These are phyloP conservation scores for Melospiza melodia DNA, from an alignment of 2,113 vertebrate species.

Conservation along the genomic window DNA sequence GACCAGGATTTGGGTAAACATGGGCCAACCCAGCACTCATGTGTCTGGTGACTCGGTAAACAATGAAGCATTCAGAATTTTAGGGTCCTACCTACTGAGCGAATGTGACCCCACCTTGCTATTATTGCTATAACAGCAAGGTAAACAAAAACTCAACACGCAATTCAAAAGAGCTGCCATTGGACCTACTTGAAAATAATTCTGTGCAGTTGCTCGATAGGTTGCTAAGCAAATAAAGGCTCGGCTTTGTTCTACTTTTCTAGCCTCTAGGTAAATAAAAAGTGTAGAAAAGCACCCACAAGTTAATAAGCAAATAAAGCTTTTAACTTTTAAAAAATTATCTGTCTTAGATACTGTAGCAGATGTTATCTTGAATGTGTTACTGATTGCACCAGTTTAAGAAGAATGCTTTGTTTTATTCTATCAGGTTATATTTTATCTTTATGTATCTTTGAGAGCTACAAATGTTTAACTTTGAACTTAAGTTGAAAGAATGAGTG, in stretches of 20 bases:
- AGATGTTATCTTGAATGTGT: constrained; percentile 4
- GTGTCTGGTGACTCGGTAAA: constrained; percentile 61
- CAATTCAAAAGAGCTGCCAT: constrained; percentile 38
- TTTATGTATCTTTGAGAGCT: background rate
- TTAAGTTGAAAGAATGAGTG: background rate
- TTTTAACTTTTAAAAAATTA: constrained; percentile 35
- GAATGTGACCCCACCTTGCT: constrained; percentile 48
- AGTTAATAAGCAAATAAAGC: constrained; percentile 44
- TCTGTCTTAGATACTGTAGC: background rate
- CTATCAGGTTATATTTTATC: background rate
- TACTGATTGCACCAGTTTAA: background rate
- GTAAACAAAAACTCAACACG: constrained; percentile 56
- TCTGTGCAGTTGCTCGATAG: constrained; percentile 14
- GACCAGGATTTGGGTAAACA: constrained; percentile 66
- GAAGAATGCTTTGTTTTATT: background rate
- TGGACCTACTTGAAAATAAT: constrained; percentile 53
- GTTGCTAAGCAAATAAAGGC: constrained; percentile 62
- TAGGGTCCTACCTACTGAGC: constrained; percentile 40
- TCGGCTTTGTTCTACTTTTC: constrained; percentile 50
- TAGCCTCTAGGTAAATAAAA: constrained; percentile 50
- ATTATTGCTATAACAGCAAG: constrained; percentile 53
- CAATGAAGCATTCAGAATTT: constrained; percentile 59
- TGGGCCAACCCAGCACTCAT: constrained; percentile 46
- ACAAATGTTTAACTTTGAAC: background rate
- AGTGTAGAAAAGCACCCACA: background rate